Percentiles rank a stretch among this genome's conserved stretches.
Conservation (phyloP, 2,797 vertebrate genomes). For the Lepilemur septentrionalis region DNA sequence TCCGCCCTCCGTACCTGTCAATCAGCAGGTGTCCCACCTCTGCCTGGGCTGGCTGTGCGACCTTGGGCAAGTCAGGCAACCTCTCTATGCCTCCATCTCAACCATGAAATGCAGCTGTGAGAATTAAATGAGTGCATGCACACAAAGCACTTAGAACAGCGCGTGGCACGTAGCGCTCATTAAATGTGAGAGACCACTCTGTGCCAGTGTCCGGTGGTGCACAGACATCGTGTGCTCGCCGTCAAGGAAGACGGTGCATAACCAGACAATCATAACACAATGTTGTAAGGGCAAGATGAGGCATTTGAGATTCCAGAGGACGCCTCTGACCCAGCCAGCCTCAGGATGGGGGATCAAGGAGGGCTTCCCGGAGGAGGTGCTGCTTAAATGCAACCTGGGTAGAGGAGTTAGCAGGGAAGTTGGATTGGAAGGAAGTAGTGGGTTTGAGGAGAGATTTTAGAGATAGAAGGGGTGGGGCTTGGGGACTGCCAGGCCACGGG, state of each 20-base stretch:
- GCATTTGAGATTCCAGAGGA: background rate
- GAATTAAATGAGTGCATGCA: background rate
- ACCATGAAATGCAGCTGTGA: background rate
- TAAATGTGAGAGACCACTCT: background rate
- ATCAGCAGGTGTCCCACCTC: background rate
- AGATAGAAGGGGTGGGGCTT: background rate
- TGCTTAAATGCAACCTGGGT: background rate
- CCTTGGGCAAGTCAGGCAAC: background rate
- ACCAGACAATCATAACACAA: background rate
- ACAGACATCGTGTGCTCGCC: background rate
- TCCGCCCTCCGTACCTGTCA: background rate
- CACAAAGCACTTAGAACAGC: background rate
- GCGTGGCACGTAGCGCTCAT: fast-evolving
- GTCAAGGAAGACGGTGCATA: background rate
- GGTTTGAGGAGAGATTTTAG: background rate
- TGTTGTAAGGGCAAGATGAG: background rate
- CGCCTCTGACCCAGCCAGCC: background rate
- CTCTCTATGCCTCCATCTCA: background rate
- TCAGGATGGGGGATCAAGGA: background rate
- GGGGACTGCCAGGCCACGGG: fast-evolving
- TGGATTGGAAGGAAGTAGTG: background rate
- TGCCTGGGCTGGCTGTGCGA: background rate
- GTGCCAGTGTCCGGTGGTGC: background rate
- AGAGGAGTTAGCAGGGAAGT: background rate
- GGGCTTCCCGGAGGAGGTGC: slow-evolving; percentile 17